Evolutionary conservation across 2,888 invertebrate species (phyloP), one percentile per base, ranked within the genome.

Genomic region (Thera britannica): DNA sequence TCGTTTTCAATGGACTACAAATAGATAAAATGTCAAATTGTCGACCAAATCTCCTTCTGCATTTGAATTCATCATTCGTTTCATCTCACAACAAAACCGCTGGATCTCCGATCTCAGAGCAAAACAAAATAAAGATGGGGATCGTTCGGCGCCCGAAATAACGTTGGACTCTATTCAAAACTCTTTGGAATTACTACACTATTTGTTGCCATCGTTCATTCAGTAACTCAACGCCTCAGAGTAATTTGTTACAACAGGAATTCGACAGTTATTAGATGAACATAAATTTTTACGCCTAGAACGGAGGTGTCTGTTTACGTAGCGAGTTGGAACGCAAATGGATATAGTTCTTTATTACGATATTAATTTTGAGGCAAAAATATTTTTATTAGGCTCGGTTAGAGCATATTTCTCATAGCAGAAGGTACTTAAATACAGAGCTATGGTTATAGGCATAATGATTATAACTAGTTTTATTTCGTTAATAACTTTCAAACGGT

Each of bases 111-210:
- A 84, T 83, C 81, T 80, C 78, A 65, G 74, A 84, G 80, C 83
- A 89, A 92, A 90, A 89, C 81, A 82, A 89, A 87, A 87, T 81
- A 89, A 89, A 69, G 56, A 86, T 71, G 87, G 86, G 89, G 90
- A 91, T 91, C 92, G 85, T 88, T 87, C 87, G 80, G 81, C 75
- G 88, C 90, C 92, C 82, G 78, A 92, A 93, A 93, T 93, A 93
- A 90, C 86, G 71, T 92, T 93, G 93, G 93, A 93, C 89, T 86
- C 87, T 87, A 93, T 92, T 93, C 93, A 93, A 93, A 92, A 92
- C 91, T 91, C 89, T 89, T 90, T 77, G 92, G 92, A 92, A 93
- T 93, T 90, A 91, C 91, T 89, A 86, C 74, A 88, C 91, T 90
- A 92, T 92, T 92, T 90, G 90, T 91, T 89, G 78, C 85, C 78